These are phyloP conservation scores for Alcedo quadribrachys DNA, from an alignment of 2,797 vertebrate species.

Conservation along the genomic window DNA sequence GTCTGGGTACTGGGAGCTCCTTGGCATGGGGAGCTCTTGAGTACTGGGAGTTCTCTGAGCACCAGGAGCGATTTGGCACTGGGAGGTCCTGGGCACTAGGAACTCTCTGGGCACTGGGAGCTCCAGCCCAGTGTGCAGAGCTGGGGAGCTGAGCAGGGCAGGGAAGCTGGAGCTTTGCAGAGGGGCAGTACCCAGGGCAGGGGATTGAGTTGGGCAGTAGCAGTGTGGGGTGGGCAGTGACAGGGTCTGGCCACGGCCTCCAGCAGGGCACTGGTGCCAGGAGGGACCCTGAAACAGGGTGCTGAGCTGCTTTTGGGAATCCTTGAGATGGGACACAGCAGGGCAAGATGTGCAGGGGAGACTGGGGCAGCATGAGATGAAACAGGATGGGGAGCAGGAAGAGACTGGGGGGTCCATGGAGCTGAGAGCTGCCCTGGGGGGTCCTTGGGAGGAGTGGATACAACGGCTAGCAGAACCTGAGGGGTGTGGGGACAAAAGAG, in stretches of 20 bases:
- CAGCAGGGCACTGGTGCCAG: neutral
- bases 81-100: neutral
- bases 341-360: neutral
- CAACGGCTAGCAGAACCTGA: neutral
- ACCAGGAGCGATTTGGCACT: neutral
- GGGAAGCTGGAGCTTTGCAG: neutral
- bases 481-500: neutral
- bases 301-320: neutral
- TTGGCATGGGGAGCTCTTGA: too few relatives aligned
- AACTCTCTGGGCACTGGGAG: neutral
- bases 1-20: too few relatives aligned
- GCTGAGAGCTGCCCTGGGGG: neutral
- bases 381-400: neutral
- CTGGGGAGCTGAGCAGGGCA: neutral
- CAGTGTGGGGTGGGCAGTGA: neutral
- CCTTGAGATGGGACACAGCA: neutral
- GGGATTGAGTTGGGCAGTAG: neutral
- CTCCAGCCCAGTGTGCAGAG: neutral
- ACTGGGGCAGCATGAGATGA: accelerated
- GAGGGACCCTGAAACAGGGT: neutral
- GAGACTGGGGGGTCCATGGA: neutral
- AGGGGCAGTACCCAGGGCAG: neutral
- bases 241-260: neutral
- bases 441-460: neutral
- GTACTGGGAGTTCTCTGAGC: neutral